Conservation (phyloP, 2,797 vertebrate genomes). For the Lagodon rhomboides region DNA sequence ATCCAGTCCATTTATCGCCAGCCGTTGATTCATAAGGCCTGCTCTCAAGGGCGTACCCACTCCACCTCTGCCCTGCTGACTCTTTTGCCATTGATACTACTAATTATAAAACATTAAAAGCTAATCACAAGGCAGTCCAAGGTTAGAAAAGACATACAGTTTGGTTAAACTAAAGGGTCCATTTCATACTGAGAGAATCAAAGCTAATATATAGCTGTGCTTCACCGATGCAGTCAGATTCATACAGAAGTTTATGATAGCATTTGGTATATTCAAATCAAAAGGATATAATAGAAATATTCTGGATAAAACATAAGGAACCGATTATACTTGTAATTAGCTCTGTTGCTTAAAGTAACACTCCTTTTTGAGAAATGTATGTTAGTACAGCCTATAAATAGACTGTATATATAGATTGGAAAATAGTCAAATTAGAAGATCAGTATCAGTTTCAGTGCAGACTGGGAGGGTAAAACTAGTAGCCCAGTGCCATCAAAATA, state of each 20-base stretch:
- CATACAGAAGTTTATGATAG: background rate
- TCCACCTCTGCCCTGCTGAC: constrained; percentile 84
- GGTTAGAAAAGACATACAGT: constrained; percentile 81
- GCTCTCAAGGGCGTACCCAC: constrained; percentile 84
- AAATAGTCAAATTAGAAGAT: background rate
- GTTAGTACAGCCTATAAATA: background rate
- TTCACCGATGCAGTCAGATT: constrained; percentile 19
- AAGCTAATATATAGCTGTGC: constrained; percentile 23
- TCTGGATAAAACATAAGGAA: background rate
- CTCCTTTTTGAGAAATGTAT: background rate
- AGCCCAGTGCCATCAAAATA: background rate
- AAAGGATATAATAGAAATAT: constrained; percentile 9
- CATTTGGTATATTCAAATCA: constrained; percentile 7
- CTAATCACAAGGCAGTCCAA: constrained; percentile 83
- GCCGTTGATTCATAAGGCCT: constrained; percentile 86
- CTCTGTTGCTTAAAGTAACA: background rate
- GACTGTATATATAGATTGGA: background rate
- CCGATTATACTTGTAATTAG: background rate
- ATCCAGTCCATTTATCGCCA: constrained; percentile 88
- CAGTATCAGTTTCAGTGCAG: background rate
- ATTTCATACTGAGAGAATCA: constrained; percentile 34
- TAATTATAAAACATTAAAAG: constrained; percentile 89
- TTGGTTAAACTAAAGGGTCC: constrained; percentile 67
- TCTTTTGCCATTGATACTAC: constrained; percentile 82
- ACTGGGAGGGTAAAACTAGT: background rate